phyloP scores from a whole-genome alignment of 2,797 vertebrate species.

The Notolepis coatsorum region DNA sequence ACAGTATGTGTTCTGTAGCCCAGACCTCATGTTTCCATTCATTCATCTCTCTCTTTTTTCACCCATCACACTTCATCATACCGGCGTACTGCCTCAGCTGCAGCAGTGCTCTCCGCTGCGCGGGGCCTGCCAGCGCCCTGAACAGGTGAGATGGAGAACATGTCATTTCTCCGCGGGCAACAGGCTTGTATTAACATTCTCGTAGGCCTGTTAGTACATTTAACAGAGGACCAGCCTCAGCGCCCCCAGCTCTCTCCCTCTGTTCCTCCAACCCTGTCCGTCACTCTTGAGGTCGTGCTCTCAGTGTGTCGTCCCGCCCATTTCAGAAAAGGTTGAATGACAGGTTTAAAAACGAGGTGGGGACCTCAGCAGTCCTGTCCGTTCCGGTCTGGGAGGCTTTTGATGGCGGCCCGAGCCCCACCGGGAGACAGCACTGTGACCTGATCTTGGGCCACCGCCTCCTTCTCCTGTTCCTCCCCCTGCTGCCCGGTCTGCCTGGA shows the following conservation, averaged over 20 bases:
- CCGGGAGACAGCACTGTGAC: constrained; percentile 54
- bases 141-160: too few species aligned
- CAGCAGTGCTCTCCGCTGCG: background rate
- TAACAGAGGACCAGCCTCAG: background rate
- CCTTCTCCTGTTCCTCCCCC: constrained; percentile 33
- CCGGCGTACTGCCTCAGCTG: background rate
- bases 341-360: too few species aligned
- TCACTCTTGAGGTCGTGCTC: background rate
- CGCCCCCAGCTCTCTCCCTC: background rate
- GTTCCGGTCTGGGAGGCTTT: too few species aligned
- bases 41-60: background rate
- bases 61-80: background rate
- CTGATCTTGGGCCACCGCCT: constrained; percentile 1
- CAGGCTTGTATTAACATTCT: too few species aligned
- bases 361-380: constrained; percentile 4
- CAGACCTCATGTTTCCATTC: background rate
- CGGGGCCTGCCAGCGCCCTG: background rate
- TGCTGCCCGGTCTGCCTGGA: constrained; percentile 34
- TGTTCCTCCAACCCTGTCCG: constrained; percentile 22
- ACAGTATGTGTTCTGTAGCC: constrained; percentile 39
- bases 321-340: too few species aligned
- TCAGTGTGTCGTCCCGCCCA: too few species aligned
- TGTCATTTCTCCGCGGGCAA: too few species aligned
- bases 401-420: too few species aligned
- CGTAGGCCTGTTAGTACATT: background rate